phyloP scores from a whole-genome alignment of 2,888 invertebrate genomes.

The Tetheella fluctuosa region DNA sequence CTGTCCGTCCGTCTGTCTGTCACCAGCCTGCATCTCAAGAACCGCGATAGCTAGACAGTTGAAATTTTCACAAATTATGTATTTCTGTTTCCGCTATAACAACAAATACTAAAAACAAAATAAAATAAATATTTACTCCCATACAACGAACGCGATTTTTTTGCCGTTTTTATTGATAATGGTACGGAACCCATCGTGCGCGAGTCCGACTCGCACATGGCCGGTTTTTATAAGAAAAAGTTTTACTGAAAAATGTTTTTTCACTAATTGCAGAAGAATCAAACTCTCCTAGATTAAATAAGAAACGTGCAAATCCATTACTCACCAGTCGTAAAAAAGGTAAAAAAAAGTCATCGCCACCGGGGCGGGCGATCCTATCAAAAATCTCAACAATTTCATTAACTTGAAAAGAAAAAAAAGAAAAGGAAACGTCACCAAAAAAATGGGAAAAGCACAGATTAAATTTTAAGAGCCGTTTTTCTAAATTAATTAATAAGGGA shows the following conservation, averaged over 20 bases:
- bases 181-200: no score
- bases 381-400: conserved; percentile 78
- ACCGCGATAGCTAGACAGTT: no score
- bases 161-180: no score
- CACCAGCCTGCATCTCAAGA: no score
- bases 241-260: neutral
- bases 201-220: no score
- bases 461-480: conserved; percentile 79
- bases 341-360: conserved; percentile 46
- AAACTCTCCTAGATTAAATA: conserved; percentile 48
- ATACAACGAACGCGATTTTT: no score
- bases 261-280: conserved; percentile 24
- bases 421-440: conserved; percentile 64
- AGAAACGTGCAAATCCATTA: conserved; percentile 58
- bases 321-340: conserved; percentile 52
- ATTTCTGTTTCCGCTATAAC: no score
- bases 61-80: no score
- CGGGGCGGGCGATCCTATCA: conserved; percentile 53
- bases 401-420: conserved; percentile 49
- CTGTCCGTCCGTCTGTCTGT: no score
- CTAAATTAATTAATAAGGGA: conserved; percentile 79
- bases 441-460: conserved; percentile 71
- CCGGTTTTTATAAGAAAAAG: no score
- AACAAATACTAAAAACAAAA: no score
- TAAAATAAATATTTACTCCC: no score